These are phyloP conservation scores for Dusona sp. DNA, from an alignment of 2,888 invertebrate species.

Conservation along the genomic window DNA sequence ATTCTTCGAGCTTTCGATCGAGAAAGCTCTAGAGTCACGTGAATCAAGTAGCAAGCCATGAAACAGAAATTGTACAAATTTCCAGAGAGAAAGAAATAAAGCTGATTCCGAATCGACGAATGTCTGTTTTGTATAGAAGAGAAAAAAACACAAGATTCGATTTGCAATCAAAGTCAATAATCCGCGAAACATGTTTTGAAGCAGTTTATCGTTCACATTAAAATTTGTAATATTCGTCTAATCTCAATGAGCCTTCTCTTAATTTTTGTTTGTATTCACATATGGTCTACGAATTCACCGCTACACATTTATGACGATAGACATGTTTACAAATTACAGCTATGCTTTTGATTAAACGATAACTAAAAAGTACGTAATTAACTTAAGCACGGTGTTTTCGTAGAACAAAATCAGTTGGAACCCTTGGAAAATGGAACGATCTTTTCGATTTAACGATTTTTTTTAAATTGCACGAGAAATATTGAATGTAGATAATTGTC, in stretches of 20 bases:
- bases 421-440: constrained; percentile 9
- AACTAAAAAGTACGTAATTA: constrained; percentile 12
- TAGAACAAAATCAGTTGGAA: constrained; percentile 9
- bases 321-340: constrained; percentile 28
- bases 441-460: background rate
- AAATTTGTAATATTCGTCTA: constrained; percentile 8
- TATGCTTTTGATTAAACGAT: background rate
- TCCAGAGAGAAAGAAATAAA: background rate
- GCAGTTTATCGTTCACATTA: constrained; percentile 2
- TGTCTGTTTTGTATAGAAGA: background rate
- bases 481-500: constrained; percentile 19
- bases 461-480: constrained; percentile 13
- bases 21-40: constrained; percentile 9
- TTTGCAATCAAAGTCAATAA: background rate
- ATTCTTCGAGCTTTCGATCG: constrained; percentile 2
- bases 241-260: background rate
- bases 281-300: constrained; percentile 22
- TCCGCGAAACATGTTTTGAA: constrained; percentile 6
- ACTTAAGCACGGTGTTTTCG: constrained; percentile 1
- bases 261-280: background rate
- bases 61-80: constrained; percentile 1
- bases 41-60: constrained; percentile 17
- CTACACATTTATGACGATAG: constrained; percentile 14
- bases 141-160: background rate
- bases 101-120: constrained; percentile 2